Conservation (phyloP, 2,888 invertebrate genomes). For the Ophion costatus region DNA sequence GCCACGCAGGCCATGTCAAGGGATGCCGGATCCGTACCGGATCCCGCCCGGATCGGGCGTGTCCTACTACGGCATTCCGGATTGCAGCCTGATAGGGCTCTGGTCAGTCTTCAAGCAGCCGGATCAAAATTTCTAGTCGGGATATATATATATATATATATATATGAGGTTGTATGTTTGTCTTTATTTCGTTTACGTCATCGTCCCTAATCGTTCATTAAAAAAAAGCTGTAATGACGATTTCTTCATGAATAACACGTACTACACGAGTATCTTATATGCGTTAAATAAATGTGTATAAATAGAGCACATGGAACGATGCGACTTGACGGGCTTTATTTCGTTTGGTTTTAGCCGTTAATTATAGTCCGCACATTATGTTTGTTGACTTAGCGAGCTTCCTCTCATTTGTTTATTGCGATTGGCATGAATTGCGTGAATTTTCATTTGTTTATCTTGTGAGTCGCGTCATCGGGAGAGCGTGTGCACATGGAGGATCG, state of each 20-base stretch:
- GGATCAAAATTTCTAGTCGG: too few relatives aligned
- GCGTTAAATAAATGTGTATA: constrained; percentile 41
- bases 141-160: background rate
- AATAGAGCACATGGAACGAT: constrained; percentile 39
- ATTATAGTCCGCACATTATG: constrained; percentile 43
- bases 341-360: constrained; percentile 48
- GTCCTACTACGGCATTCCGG: too few relatives aligned
- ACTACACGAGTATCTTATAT: constrained; percentile 10
- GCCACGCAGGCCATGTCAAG: too few relatives aligned
- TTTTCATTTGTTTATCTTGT: constrained; percentile 39
- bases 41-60: too few relatives aligned
- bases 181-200: constrained; percentile 47
- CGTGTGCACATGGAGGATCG: background rate
- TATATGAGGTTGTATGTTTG: constrained; percentile 49
- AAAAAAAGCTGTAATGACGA: constrained; percentile 57
- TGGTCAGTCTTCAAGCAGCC: too few relatives aligned
- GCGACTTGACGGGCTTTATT: constrained; percentile 53
- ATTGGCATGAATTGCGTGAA: constrained; percentile 61
- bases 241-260: constrained; percentile 24
- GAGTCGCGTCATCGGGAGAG: background rate
- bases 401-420: constrained; percentile 44
- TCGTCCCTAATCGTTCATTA: constrained; percentile 52
- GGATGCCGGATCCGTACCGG: too few relatives aligned
- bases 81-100: too few relatives aligned
- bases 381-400: constrained; percentile 55